These are phyloP conservation scores for Acrobeloides nanus DNA, from an alignment of 2,888 invertebrate species.

Conservation along the genomic window DNA sequence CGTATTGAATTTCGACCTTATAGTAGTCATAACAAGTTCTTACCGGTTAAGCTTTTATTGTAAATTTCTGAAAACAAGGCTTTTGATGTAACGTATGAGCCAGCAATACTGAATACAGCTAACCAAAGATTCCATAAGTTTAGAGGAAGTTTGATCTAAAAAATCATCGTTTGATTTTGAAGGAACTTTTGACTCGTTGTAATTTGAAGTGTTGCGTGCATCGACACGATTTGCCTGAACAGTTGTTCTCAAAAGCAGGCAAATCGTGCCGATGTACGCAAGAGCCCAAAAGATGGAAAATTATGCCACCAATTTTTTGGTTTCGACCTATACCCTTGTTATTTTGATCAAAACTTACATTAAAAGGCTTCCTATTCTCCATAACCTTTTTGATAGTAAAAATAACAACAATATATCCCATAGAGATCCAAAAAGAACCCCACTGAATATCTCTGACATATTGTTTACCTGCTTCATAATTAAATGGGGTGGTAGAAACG, in stretches of 20 bases:
- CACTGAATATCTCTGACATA: too few relatives aligned
- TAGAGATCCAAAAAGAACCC: slow-evolving; percentile 34
- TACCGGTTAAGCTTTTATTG: slow-evolving; percentile 23
- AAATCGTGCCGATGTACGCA: too few relatives aligned
- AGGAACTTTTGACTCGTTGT: too few relatives aligned
- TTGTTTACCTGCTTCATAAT: too few relatives aligned
- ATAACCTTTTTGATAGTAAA: slow-evolving; percentile 43
- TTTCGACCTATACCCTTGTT: too few relatives aligned
- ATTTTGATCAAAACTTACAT: too few relatives aligned
- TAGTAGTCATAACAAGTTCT: neutral
- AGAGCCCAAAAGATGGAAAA: too few relatives aligned
- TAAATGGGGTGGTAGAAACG: too few relatives aligned
- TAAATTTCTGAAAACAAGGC: slow-evolving; percentile 23
- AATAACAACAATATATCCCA: slow-evolving; percentile 44
- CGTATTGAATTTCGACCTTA: too few relatives aligned
- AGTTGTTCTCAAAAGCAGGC: too few relatives aligned
- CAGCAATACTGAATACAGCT: slow-evolving; percentile 43
- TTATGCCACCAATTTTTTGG: too few relatives aligned
- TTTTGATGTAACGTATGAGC: slow-evolving; percentile 33
- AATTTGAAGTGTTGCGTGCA: neutral
- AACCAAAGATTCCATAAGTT: slow-evolving; percentile 46
- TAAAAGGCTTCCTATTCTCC: slow-evolving; percentile 40
- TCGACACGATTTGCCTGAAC: too few relatives aligned
- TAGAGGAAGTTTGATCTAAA: slow-evolving; percentile 35
- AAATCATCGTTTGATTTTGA: slow-evolving; percentile 4